phyloP scores from a whole-genome alignment of 2,113 vertebrate species.

The Chaenocephalus aceratus region DNA sequence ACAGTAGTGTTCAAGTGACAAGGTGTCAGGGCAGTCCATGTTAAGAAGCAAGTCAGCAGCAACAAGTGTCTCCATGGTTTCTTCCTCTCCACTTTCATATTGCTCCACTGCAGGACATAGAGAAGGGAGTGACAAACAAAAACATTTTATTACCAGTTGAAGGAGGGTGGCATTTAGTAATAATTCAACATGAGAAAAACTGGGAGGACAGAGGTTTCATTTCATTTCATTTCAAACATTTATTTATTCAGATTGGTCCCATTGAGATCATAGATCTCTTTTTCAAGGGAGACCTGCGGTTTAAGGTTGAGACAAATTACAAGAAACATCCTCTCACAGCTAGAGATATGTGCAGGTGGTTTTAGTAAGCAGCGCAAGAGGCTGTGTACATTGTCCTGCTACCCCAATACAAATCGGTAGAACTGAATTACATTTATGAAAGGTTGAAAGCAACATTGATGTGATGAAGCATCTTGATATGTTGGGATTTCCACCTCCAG shows the following conservation, averaged over 20 bases:
- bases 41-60: slow-evolving; percentile 93
- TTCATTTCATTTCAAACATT: no score
- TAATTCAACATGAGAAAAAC: background rate
- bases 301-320: background rate
- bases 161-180: background rate
- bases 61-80: slow-evolving; percentile 93
- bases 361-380: background rate
- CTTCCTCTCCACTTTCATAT: slow-evolving; percentile 91
- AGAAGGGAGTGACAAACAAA: background rate
- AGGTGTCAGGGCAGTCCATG: slow-evolving; percentile 90
- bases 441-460: no score
- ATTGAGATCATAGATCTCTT: no score
- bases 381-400: background rate
- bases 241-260: no score
- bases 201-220: background rate
- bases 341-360: background rate
- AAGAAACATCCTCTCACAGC: background rate
- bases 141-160: background rate
- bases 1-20: slow-evolving; percentile 90
- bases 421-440: no score
- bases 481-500: slow-evolving; percentile 6
- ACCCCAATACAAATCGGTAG: background rate
- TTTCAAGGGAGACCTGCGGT: no score
- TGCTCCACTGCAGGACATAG: slow-evolving; percentile 86
- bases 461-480: background rate